Conservation (phyloP, 2,113 vertebrate species). For the Cryptotis parvus region DNA sequence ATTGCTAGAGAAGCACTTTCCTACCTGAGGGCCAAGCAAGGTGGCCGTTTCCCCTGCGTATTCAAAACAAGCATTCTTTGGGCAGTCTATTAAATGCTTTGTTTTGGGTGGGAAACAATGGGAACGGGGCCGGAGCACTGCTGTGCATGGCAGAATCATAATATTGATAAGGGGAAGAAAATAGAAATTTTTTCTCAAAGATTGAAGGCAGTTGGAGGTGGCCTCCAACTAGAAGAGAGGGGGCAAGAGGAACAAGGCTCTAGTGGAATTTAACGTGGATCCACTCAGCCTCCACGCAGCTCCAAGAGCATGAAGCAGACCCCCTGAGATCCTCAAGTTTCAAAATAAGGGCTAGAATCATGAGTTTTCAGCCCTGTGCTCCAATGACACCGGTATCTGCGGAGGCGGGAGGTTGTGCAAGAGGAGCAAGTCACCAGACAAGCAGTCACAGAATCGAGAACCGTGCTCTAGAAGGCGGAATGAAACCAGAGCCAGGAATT, state of each 20-base stretch:
- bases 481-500: background rate
- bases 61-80: no score
- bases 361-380: background rate
- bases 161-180: background rate
- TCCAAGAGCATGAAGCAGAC: background rate
- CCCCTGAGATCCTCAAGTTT: background rate
- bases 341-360: background rate
- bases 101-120: no score
- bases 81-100: no score
- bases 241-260: background rate
- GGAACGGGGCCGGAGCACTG: no score
- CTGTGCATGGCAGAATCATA: no score
- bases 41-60: no score
- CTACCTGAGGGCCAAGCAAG: no score
- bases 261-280: slow-evolving; percentile 52
- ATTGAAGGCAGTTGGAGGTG: slow-evolving; percentile 2
- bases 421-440: background rate
- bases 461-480: background rate
- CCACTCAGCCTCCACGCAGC: background rate
- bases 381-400: background rate
- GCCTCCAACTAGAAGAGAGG: background rate
- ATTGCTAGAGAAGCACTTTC: no score
- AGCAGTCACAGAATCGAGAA: background rate
- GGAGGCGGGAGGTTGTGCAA: background rate
- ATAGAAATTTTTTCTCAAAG: background rate